These are phyloP conservation scores for Heliconius nattereri DNA, from an alignment of 1,140 invertebrate species.

Conservation along the genomic window DNA sequence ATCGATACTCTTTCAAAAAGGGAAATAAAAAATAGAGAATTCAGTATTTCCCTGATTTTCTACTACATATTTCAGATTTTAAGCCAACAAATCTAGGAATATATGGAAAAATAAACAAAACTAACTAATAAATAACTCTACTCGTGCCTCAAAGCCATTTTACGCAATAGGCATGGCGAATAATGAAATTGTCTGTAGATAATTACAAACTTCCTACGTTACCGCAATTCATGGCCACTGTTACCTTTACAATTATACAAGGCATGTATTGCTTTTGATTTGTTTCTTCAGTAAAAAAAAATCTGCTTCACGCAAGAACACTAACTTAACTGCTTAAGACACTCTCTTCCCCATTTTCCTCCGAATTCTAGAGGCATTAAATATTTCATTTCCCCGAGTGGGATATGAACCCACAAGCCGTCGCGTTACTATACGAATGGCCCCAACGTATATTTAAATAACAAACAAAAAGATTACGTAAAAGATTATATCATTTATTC, in stretches of 20 bases:
- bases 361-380: too few species aligned
- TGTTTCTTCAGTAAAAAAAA: not conserved
- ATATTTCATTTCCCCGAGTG: too few species aligned
- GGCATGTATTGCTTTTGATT: not conserved
- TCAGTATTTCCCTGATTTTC: too few species aligned
- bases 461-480: too few species aligned
- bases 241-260: slow-evolving; percentile 25
- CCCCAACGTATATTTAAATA: too few species aligned
- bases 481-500: not conserved
- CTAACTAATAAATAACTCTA: not conserved
- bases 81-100: not conserved
- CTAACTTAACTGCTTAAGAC: too few species aligned
- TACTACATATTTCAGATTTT: not conserved
- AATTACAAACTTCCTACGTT: slow-evolving; percentile 41
- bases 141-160: slow-evolving; percentile 17
- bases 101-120: not conserved
- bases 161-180: slow-evolving; percentile 11
- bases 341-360: too few species aligned
- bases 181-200: slow-evolving; percentile 39
- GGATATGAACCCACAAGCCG: too few species aligned
- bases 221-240: slow-evolving; percentile 32
- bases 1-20: too few species aligned
- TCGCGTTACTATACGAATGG: too few species aligned
- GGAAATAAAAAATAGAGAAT: too few species aligned
- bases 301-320: too few species aligned